Percentiles rank a stretch among this genome's conserved stretches.
phyloP scores from a whole-genome alignment of 2,113 vertebrate genomes.

The Glareola pratincola region DNA sequence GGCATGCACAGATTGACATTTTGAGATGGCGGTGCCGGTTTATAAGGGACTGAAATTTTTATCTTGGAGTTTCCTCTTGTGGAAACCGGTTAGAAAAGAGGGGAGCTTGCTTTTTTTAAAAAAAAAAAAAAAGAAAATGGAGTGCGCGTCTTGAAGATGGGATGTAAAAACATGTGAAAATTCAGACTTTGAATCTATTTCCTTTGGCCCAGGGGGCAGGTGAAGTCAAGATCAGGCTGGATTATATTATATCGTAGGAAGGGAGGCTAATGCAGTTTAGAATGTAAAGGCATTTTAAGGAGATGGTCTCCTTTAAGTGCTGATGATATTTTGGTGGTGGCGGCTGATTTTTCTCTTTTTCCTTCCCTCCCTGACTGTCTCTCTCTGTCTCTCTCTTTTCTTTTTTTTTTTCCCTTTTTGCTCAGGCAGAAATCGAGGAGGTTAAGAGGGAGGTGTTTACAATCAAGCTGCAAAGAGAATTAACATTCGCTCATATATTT shows the following conservation, averaged over 20 bases:
- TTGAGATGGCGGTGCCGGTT: constrained; percentile 14
- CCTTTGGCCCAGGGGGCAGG: neutral
- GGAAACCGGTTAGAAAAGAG: constrained; percentile 7
- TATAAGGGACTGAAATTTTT: neutral
- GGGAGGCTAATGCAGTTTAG: constrained; percentile 29
- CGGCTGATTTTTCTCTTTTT: constrained; percentile 9
- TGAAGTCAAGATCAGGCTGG: constrained; percentile 38
- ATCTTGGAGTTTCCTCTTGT: neutral
- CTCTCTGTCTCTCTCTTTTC: neutral
- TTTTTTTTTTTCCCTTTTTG: neutral
- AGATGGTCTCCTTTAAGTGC: constrained; percentile 50
- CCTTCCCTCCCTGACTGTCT: neutral
- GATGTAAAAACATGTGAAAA: constrained; percentile 18
- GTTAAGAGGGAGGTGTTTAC: constrained; percentile 50
- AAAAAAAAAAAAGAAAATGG: neutral
- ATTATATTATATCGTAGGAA: neutral
- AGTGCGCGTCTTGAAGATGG: neutral
- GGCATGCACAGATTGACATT: constrained; percentile 30
- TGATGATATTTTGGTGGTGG: constrained; percentile 22
- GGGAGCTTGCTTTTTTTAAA: neutral
- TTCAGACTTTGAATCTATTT: constrained; percentile 16
- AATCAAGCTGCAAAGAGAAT: constrained; percentile 51
- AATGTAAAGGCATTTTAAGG: constrained; percentile 42
- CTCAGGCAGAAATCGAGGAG: constrained; percentile 41
- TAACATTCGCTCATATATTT: constrained; percentile 66